Evolutionary conservation across 2,797 vertebrate species (phyloP), one percentile per base, ranked within the genome.

Genomic region (Picus viridis): DNA sequence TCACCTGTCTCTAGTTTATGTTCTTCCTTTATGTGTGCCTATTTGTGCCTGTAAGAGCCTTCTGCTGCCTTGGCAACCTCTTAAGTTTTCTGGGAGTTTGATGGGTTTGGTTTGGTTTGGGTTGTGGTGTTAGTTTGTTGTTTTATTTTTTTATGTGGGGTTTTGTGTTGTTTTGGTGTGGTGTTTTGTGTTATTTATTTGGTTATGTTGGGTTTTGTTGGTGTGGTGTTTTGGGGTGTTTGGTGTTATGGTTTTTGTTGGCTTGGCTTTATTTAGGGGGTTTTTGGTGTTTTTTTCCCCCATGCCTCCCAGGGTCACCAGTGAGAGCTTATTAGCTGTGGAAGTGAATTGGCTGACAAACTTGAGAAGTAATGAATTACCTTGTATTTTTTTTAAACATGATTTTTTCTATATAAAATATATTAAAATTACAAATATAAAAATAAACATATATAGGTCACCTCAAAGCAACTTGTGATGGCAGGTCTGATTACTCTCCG

Each of bases 401-500:
- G 41, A 16, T 43, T 53, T 41, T 67, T 2, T 82, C 23, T 81
- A 16, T 92, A 41, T 88, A 47, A 47, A 47, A 47, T 47, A 20
- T 11, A 47, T 22, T 6, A 47, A 47, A 22, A 20, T 47, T 20
- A 20, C 20, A 22, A 22, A 19, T 47, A 24, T 78, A 18, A 92
- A 22, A 22, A 20, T 47, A 49, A 79, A 27, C 75, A 18, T 93
- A 39, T 88, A 81, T 85, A 20, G 57, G 36, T 94, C 65, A 68
- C 74, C 39, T 34, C 82, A 73, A 70, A 79, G 74, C 72, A 95
- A 77, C 68, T 53, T 71, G 57, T 53, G 61, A 56, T 83, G 81
- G 90, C 91, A 90, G 86, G 68, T 93, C 80, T 76, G 82, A 41
- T 95, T 88, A 63, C 64, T 79, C 64, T 92, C 84, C 86, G 68